Evolutionary conservation across 2,797 vertebrate species (phyloP), one percentile per base, ranked within the genome.

Genomic region (Garrulus glandarius): DNA sequence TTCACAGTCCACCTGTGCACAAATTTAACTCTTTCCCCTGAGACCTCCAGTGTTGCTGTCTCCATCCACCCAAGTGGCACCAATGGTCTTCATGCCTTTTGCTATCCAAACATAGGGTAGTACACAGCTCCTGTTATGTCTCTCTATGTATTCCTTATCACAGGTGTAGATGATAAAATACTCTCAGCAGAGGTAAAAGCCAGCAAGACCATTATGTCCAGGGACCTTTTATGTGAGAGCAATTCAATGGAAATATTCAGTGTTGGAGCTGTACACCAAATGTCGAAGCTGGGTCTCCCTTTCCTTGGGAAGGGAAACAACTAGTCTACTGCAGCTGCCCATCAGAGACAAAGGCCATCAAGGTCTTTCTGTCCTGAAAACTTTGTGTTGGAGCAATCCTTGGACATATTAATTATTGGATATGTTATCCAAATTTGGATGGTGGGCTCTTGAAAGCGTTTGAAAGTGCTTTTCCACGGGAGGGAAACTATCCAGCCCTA

Each of bases 71-170:
- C 5, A n/a, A 30, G 15, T 47, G 43, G 18, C 34, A 79, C 43
- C 52, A 15, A 15, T 47, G 23, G 3, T 80, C 15, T 39, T 57
- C 52, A 9, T 29, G 34, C 9, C 19, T 34, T 47, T 39, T n/a
- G 29, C 76, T 57, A n/a, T 67, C 14, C 34, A 67, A 56, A 47
- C 1, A 0, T 15, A 24, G 21, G 27, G 6, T 19, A 36, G 13
- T 24, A 53, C 49, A 36, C 0, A 0, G n/a, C 27, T 65, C 60
- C 21, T 65, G n/a, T 26, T 46, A 5, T 55, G 27, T 15, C 13
- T 44, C 26, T 2, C 26, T 2, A 0, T 12, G 29, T 57, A n/a
- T 22, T 67, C 52, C 18, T 57, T 19, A 79, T 14, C 11, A 26
- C 27, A 37, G n/a, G 8, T 26, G 14, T 26, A 37, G 30, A 39